A percentile compares a stretch with the other conserved stretches of the same genome.
phyloP scores from a whole-genome alignment of 2,888 invertebrate species.

The Norana najaformis region DNA sequence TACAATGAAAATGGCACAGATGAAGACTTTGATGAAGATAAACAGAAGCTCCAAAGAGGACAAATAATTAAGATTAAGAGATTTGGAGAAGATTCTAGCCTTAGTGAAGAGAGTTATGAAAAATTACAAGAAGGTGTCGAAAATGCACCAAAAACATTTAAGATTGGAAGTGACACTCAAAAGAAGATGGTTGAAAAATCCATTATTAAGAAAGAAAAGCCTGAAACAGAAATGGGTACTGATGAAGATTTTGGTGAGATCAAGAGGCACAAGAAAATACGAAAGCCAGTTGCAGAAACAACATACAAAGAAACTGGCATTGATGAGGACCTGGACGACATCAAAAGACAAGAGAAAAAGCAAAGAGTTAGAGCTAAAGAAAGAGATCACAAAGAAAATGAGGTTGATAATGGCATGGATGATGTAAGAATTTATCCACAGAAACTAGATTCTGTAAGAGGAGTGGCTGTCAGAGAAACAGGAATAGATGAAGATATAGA shows the following conservation, averaged over 20 bases:
- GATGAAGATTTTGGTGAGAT: not conserved
- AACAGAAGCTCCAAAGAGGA: not conserved
- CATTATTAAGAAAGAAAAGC: not conserved
- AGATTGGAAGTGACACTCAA: not conserved
- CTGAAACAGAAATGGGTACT: not conserved
- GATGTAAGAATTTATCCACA: not conserved
- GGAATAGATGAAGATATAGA: not conserved
- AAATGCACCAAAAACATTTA: not conserved
- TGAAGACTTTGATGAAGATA: not conserved
- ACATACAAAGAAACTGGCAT: not conserved
- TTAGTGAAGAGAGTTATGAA: not conserved
- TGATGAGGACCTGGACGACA: not conserved
- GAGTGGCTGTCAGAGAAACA: not conserved
- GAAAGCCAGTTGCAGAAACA: not conserved
- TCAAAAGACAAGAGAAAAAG: not conserved
- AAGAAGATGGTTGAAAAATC: not conserved
- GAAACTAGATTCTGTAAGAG: not conserved
- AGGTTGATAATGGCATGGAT: not conserved
- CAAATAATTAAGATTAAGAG: slow-evolving; percentile 8
- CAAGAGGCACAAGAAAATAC: not conserved
- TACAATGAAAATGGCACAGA: not conserved
- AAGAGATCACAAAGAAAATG: not conserved
- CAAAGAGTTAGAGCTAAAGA: not conserved
- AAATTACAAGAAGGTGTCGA: not conserved
- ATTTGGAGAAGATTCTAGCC: slow-evolving; percentile 18